Conservation (phyloP, 2,113 vertebrate species). For the Prionailurus bengalensis region DNA sequence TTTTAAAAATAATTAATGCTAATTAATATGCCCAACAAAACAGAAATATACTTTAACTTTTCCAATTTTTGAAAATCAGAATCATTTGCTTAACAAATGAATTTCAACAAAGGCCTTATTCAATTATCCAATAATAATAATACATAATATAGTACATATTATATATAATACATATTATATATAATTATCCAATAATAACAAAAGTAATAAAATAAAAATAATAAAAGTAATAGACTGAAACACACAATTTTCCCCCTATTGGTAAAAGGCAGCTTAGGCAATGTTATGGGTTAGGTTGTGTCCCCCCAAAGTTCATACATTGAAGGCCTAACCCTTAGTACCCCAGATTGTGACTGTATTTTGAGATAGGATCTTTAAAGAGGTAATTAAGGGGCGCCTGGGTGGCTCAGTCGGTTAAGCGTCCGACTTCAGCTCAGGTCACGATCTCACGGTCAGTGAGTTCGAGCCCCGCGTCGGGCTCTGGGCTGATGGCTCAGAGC, state of each 20-base stretch:
- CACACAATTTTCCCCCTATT: background rate
- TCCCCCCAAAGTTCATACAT: background rate
- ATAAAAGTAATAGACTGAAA: background rate
- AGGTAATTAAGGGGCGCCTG: background rate
- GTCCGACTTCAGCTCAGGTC: too few relatives aligned
- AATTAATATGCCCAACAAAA: slow-evolving; percentile 14
- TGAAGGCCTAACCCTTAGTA: background rate
- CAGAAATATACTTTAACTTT: background rate
- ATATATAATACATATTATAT: too few relatives aligned
- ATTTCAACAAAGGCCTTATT: slow-evolving; percentile 3
- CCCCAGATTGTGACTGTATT: background rate
- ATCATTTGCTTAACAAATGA: slow-evolving; percentile 32
- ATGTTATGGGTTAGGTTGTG: background rate
- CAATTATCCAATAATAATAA: background rate
- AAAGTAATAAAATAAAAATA: background rate
- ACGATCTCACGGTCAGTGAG: too few relatives aligned
- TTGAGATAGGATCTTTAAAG: background rate
- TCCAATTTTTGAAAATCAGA: background rate
- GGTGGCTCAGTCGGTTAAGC: too few relatives aligned
- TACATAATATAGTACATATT: too few relatives aligned
- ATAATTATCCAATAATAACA: too few relatives aligned
- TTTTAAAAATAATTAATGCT: background rate
- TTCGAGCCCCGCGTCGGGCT: too few relatives aligned
- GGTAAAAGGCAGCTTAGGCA: background rate
- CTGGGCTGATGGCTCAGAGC: too few relatives aligned